Conservation (phyloP, 2,888 invertebrate genomes). For the Apotomis capreana region DNA sequence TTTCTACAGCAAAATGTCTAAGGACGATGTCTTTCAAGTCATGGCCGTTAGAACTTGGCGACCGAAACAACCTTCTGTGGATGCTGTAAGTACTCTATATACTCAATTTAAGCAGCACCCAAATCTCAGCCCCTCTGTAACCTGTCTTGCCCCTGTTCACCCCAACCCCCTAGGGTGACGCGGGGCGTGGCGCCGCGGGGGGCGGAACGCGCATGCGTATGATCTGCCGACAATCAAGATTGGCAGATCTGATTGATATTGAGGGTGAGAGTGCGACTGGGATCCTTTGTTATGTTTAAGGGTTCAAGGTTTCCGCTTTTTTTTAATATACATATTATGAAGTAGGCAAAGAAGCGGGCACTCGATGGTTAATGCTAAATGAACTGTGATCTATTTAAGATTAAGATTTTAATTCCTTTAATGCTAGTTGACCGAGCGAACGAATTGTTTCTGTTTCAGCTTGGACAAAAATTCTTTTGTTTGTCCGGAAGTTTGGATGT, state of each 20-base stretch:
- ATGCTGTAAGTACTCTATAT: neutral
- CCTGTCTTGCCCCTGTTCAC: conserved; percentile 52
- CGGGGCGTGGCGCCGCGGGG: conserved; percentile 68
- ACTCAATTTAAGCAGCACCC: conserved; percentile 1
- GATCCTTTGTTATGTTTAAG: conserved; percentile 4
- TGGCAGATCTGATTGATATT: conserved; percentile 62
- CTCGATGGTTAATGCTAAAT: too few relatives aligned
- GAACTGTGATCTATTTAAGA: too few relatives aligned
- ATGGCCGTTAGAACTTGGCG: too few relatives aligned
- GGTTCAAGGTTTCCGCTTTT: conserved; percentile 2
- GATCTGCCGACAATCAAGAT: conserved; percentile 67
- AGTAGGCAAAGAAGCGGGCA: too few relatives aligned
- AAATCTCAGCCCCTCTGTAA: conserved; percentile 26
- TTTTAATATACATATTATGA: too few relatives aligned
- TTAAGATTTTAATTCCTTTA: too few relatives aligned
- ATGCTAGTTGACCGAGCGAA: too few relatives aligned
- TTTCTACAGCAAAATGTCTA: too few relatives aligned
- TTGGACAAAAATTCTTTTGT: too few relatives aligned
- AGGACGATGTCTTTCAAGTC: too few relatives aligned
- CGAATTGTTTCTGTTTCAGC: too few relatives aligned
- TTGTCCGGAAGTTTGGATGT: too few relatives aligned
- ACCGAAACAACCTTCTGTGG: neutral
- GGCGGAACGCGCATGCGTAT: conserved; percentile 74
- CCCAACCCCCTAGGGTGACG: conserved; percentile 53
- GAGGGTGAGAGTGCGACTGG: conserved; percentile 31